Evolutionary conservation across 2,888 invertebrate genomes (phyloP).

Genomic region (Cerastis leucographa): DNA sequence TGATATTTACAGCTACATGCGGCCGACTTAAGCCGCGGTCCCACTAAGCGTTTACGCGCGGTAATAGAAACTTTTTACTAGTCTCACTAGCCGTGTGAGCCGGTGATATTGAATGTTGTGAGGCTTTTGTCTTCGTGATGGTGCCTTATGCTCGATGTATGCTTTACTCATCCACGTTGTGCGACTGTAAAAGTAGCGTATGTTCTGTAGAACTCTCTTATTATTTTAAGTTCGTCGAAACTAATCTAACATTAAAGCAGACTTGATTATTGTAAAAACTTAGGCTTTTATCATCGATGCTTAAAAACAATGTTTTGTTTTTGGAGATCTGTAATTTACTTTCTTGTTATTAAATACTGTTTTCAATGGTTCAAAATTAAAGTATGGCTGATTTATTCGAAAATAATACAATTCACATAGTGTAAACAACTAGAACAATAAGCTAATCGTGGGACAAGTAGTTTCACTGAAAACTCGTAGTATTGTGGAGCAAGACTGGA

Average conservation of each 20-base stretch:
- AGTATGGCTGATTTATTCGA: not conserved
- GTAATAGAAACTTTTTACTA: conserved; percentile 59
- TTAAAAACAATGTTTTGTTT: not conserved
- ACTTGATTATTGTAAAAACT: not conserved
- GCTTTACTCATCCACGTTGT: conserved; percentile 5
- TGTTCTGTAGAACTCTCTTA: conserved; percentile 6
- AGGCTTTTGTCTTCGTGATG: conserved; percentile 20
- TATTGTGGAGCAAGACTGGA: conserved; percentile 75
- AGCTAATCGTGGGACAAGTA: conserved; percentile 39
- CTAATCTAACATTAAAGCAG: not conserved
- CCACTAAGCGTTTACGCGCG: conserved; percentile 62
- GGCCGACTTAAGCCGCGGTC: conserved; percentile 79
- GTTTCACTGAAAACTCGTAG: conserved; percentile 48
- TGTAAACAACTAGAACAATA: conserved; percentile 27
- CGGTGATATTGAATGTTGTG: conserved; percentile 17
- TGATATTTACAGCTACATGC: conserved; percentile 89
- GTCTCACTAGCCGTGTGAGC: conserved; percentile 29
- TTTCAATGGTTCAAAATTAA: not conserved
- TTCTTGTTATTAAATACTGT: conserved; percentile 1
- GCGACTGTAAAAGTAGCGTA: conserved; percentile 1
- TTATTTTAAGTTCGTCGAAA: conserved; percentile 7
- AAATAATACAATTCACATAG: conserved; percentile 12
- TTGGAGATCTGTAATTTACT: not conserved
- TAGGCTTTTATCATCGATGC: not conserved
- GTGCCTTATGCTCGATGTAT: conserved; percentile 12